phyloP scores from a whole-genome alignment of 1,140 invertebrate genomes.

The Platorchestia sp. region DNA sequence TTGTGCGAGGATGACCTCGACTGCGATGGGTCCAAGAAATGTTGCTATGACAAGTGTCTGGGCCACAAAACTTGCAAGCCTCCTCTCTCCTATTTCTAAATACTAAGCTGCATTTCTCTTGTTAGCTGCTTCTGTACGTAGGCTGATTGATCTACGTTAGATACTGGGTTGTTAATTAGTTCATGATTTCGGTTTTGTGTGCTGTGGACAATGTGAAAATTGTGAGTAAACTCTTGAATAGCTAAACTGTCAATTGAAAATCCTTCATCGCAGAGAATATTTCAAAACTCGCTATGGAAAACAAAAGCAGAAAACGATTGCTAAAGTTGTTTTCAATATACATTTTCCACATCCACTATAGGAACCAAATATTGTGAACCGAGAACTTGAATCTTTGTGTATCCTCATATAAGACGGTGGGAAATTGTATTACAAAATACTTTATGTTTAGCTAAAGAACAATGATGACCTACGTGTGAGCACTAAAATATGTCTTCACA shows the following conservation, averaged over 20 bases:
- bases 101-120: not conserved
- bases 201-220: not conserved
- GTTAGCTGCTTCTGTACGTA: not conserved
- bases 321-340: no score
- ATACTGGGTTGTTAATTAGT: not conserved
- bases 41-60: not conserved
- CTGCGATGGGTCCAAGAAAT: not conserved
- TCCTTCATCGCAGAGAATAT: not conserved
- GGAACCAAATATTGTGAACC: no score
- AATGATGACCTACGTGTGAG: no score
- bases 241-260: not conserved
- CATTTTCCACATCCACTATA: no score
- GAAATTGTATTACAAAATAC: no score
- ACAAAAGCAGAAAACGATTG: not conserved
- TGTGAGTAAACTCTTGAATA: not conserved
- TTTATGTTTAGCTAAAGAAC: no score
- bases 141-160: not conserved
- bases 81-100: not conserved
- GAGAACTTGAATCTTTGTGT: no score
- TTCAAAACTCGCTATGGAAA: not conserved
- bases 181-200: not conserved
- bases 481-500: no score
- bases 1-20: not conserved
- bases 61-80: not conserved
- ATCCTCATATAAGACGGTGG: no score